Conservation (phyloP, 2,113 vertebrate species). For the Eupsittula cactorum region DNA sequence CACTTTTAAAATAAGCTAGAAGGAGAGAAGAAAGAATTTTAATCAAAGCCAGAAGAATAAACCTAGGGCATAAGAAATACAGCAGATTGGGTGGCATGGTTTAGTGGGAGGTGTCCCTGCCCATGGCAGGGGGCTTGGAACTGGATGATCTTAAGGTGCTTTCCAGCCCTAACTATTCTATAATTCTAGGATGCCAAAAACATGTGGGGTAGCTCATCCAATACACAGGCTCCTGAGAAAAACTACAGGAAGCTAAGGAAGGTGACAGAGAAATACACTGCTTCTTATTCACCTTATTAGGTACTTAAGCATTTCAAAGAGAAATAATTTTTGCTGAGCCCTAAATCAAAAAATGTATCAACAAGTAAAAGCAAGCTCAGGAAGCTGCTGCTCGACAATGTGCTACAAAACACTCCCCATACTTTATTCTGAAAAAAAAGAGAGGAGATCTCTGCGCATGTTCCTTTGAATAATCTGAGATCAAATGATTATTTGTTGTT, state of each 20-base stretch:
- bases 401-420: background rate
- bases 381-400: background rate
- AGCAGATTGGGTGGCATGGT: background rate
- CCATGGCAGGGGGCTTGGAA: too few relatives aligned
- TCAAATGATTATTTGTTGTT: too few relatives aligned
- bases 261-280: background rate
- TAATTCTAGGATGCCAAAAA: background rate
- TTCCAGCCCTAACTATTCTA: too few relatives aligned
- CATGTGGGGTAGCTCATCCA: background rate
- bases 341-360: background rate
- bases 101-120: too few relatives aligned
- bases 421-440: background rate
- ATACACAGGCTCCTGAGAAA: background rate
- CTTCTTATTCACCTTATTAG: background rate
- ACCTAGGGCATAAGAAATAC: background rate
- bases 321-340: background rate
- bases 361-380: background rate
- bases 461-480: background rate
- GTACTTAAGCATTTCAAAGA: background rate
- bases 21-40: background rate
- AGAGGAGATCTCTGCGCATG: background rate
- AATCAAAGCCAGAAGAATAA: background rate
- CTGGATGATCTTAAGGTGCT: too few relatives aligned
- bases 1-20: conserved; percentile 87
- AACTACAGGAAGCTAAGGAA: background rate